phyloP scores from a whole-genome alignment of 2,797 vertebrate genomes.

The Parauchenoglanis ngamensis region DNA sequence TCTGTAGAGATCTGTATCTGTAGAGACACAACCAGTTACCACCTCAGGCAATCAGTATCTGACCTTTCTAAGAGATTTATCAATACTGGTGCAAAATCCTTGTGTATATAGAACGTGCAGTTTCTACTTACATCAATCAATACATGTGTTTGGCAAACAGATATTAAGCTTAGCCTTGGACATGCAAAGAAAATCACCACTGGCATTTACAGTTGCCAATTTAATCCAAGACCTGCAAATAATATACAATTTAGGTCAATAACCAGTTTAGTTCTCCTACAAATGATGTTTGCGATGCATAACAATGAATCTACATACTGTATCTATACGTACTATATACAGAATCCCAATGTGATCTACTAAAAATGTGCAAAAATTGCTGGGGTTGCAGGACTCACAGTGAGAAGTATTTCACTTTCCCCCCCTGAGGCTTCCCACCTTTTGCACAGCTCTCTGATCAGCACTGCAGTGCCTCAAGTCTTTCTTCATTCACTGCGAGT shows the following conservation, averaged over 20 bases:
- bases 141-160: not conserved
- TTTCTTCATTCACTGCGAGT: conserved; percentile 44
- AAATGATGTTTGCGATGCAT: not conserved
- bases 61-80: conserved; percentile 18
- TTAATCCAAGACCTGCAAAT: not conserved
- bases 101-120: not conserved
- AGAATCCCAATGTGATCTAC: not conserved
- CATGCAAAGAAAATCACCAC: not conserved
- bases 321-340: not conserved
- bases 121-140: conserved; percentile 18
- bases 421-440: conserved; percentile 33
- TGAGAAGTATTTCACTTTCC: not conserved
- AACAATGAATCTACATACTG: not conserved
- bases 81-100: not conserved
- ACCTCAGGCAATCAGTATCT: not conserved
- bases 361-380: not conserved
- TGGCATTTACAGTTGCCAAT: not conserved
- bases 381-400: conserved; percentile 14
- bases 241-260: not conserved
- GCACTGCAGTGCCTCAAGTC: conserved; percentile 47
- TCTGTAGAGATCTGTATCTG: not conserved
- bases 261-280: not conserved
- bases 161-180: not conserved
- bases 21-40: not conserved
- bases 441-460: conserved; percentile 51